A percentile compares a stretch with the other conserved stretches of the same genome.
Evolutionary conservation across 2,888 invertebrate genomes (phyloP).

Genomic region (Thereva nobilitata): DNA sequence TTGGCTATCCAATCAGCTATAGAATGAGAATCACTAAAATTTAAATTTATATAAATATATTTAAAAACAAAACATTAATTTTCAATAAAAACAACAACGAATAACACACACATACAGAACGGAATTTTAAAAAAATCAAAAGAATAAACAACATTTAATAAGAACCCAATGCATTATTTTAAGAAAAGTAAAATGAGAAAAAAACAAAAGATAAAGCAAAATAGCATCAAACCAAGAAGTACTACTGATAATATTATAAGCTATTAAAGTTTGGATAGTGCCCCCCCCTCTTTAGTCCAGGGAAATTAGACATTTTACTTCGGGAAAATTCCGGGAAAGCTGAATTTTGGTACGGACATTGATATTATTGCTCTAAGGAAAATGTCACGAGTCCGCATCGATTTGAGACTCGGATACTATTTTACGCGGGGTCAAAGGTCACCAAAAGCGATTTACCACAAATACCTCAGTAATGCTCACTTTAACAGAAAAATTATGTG

Average conservation of each 20-base stretch:
- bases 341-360: too few species aligned
- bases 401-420: too few species aligned
- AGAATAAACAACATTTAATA: conserved; percentile 13
- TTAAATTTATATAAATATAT: conserved; percentile 46
- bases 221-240: conserved; percentile 6
- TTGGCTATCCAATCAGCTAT: conserved; percentile 99
- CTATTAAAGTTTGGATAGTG: too few species aligned
- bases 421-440: too few species aligned
- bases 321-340: too few species aligned
- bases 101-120: conserved; percentile 17
- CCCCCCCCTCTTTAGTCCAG: too few species aligned
- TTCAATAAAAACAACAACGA: conserved; percentile 22
- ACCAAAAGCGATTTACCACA: too few species aligned
- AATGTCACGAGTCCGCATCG: too few species aligned
- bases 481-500: too few species aligned
- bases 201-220: conserved; percentile 4
- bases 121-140: conserved; percentile 22
- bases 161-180: conserved; percentile 24
- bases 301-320: too few species aligned
- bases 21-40: conserved; percentile 94
- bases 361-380: too few species aligned
- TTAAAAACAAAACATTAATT: conserved; percentile 42
- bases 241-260: conserved; percentile 34
- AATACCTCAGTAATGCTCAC: too few species aligned
- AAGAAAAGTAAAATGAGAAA: conserved; percentile 11